Evolutionary conservation across 2,113 vertebrate species (phyloP).

Genomic region (Mastomys coucha): DNA sequence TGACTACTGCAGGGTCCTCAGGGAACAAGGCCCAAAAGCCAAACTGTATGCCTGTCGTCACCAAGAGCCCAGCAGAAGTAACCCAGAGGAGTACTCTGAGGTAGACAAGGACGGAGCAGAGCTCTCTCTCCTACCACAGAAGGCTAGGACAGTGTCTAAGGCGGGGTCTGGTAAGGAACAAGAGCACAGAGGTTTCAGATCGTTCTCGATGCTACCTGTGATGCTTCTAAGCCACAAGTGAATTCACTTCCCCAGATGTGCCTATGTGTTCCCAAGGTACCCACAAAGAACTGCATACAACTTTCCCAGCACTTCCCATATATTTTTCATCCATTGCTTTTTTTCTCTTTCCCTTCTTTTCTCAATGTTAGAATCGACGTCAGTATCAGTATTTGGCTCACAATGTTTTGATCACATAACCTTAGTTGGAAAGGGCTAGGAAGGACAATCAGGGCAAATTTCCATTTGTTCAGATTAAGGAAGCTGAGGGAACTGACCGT

Average conservation of each 20-base stretch:
- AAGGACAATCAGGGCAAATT: conserved; percentile 16
- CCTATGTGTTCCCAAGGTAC: not conserved
- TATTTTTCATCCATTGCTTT: not conserved
- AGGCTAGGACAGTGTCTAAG: not conserved
- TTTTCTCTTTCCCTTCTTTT: not conserved
- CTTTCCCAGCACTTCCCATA: not conserved
- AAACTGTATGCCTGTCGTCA: not conserved
- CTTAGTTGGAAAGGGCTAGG: not conserved
- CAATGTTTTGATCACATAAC: conserved; percentile 36
- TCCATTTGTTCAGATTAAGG: conserved; percentile 8
- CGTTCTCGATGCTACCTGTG: not conserved
- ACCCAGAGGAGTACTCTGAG: not conserved
- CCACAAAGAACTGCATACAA: not conserved
- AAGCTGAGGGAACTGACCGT: not conserved
- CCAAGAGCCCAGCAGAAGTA: not conserved
- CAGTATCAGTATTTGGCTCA: conserved; percentile 5
- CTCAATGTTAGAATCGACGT: not conserved
- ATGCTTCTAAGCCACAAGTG: not conserved
- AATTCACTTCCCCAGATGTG: not conserved
- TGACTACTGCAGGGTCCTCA: not conserved
- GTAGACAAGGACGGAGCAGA: not conserved
- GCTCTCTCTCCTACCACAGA: not conserved
- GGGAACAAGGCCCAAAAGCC: not conserved
- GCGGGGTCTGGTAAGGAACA: not conserved
- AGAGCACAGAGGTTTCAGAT: not conserved